A percentile compares a stretch with the other conserved stretches of the same genome.
Evolutionary conservation across 2,113 vertebrate species (phyloP).

Genomic region (Orthonyx spaldingii): DNA sequence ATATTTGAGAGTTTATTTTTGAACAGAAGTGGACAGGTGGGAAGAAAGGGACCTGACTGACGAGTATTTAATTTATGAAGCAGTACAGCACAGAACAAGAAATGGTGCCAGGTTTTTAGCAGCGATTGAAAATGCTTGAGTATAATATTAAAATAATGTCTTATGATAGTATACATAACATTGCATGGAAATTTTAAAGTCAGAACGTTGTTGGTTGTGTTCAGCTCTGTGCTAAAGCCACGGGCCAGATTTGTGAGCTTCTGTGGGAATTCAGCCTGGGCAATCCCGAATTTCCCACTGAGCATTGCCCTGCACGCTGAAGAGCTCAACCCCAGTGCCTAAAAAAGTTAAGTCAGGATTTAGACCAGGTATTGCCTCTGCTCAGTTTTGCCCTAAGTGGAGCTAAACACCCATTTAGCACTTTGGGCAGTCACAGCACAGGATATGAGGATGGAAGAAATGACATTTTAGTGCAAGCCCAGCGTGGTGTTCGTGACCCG

Average conservation of each 20-base stretch:
- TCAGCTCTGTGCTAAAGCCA: background rate
- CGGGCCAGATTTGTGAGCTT: background rate
- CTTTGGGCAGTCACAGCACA: background rate
- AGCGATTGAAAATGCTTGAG: background rate
- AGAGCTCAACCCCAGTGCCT: background rate
- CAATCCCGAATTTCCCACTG: background rate
- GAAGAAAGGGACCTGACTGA: background rate
- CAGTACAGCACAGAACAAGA: background rate
- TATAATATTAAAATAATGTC: background rate
- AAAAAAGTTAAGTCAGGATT: background rate
- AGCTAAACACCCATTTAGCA: background rate
- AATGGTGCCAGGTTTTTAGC: background rate
- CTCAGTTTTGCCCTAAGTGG: background rate
- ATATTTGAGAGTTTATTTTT: background rate
- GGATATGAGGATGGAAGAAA: background rate
- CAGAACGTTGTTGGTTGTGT: background rate
- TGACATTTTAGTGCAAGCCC: background rate
- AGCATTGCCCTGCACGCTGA: background rate
- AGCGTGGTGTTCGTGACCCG: background rate
- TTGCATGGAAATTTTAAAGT: background rate
- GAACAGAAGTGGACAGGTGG: background rate
- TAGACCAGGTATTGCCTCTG: background rate
- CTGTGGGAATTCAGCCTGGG: background rate
- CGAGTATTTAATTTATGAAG: background rate
- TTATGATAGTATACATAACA: background rate